Percentiles rank a stretch among this genome's conserved stretches.
phyloP scores from a whole-genome alignment of 2,797 vertebrate genomes.

The Siniperca undulata region DNA sequence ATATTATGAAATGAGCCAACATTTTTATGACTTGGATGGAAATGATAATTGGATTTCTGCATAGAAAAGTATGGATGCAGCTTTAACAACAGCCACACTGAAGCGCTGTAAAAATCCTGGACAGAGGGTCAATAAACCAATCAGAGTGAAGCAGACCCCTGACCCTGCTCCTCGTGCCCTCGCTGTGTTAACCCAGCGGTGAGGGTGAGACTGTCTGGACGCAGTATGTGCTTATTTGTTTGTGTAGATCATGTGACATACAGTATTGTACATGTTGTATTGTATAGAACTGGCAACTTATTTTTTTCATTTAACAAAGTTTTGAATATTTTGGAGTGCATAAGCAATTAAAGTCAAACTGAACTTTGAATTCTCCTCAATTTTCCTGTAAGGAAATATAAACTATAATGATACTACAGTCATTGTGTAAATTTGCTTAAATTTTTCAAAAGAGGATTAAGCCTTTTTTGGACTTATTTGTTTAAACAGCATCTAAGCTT shows the following conservation, averaged over 20 bases:
- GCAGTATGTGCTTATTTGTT: background rate
- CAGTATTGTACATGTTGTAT: background rate
- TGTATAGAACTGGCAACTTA: background rate
- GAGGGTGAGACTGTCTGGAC: background rate
- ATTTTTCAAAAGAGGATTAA: background rate
- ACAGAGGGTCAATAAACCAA: slow-evolving; percentile 42
- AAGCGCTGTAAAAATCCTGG: slow-evolving; percentile 30
- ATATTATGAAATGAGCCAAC: slow-evolving; percentile 43
- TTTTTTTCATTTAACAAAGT: background rate
- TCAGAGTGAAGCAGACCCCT: slow-evolving; percentile 11
- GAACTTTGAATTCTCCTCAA: background rate
- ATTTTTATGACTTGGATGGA: slow-evolving; percentile 53
- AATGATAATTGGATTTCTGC: slow-evolving; percentile 37
- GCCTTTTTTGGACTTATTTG: background rate
- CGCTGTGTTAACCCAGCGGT: background rate
- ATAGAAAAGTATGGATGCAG: slow-evolving; percentile 10
- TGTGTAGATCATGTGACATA: slow-evolving; percentile 1
- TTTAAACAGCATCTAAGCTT: background rate
- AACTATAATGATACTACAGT: background rate
- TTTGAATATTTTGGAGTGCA: background rate
- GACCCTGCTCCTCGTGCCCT: slow-evolving; percentile 7
- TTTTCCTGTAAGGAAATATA: background rate
- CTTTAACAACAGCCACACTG: slow-evolving; percentile 29
- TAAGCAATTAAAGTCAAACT: background rate
- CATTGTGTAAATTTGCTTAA: too few relatives aligned